phyloP scores from a whole-genome alignment of 35 echinoderm and acorn worm genomes.

The Amphiura filiformis region DNA sequence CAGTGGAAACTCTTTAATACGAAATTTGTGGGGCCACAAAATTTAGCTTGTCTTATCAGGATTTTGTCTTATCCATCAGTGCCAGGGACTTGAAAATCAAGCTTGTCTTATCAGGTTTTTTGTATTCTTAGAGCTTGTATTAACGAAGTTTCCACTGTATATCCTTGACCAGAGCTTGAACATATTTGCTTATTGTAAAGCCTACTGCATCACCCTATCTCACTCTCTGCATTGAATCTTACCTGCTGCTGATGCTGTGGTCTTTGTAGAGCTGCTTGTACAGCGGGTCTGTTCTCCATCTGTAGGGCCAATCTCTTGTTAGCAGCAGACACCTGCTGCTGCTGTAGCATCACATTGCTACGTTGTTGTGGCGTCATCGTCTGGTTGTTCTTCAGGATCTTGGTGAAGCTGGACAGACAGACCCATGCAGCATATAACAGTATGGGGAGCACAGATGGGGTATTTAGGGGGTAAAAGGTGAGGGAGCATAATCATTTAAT shows the following conservation, averaged over 20 bases:
- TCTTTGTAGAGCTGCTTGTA: slow-evolving; percentile 66
- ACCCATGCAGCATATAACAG: background rate
- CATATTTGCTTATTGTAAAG: too few species aligned
- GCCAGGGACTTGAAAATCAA: too few species aligned
- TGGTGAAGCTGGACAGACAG: slow-evolving; percentile 66
- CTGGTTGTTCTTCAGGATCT: slow-evolving; percentile 79
- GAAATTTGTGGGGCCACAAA: too few species aligned
- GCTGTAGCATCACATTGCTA: slow-evolving; percentile 61
- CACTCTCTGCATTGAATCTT: too few species aligned
- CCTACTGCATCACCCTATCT: too few species aligned
- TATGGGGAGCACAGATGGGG: slow-evolving; percentile 25
- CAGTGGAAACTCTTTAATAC: too few species aligned
- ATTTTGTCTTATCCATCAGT: too few species aligned
- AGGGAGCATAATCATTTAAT: background rate
- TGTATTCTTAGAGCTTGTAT: too few species aligned
- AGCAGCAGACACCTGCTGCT: slow-evolving; percentile 58
- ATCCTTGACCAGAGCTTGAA: too few species aligned
- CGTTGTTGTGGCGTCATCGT: slow-evolving; percentile 43
- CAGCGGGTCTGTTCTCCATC: slow-evolving; percentile 95
- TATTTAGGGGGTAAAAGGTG: slow-evolving; percentile 7
- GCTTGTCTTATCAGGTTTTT: too few species aligned
- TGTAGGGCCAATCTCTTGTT: slow-evolving; percentile 85
- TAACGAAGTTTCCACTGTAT: too few species aligned
- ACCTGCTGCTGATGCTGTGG: slow-evolving; percentile 2
- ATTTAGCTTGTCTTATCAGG: too few species aligned